Conservation (phyloP, 2,888 invertebrate species). For the Acleris literana region DNA sequence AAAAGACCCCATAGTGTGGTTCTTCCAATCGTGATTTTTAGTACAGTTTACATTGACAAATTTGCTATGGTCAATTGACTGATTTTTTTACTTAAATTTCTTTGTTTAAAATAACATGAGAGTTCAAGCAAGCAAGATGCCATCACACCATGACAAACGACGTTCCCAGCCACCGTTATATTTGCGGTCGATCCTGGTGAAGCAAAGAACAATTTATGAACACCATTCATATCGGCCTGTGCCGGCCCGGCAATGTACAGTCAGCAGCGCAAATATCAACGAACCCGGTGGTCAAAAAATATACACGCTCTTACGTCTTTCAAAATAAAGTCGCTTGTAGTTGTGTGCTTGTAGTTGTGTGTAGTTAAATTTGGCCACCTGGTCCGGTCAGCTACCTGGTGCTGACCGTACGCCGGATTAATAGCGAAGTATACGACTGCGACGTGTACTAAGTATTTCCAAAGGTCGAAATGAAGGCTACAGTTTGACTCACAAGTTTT, state of each 20-base stretch:
- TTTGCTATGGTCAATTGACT: too few relatives aligned
- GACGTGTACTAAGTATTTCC: constrained; percentile 42
- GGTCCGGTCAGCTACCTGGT: constrained; percentile 12
- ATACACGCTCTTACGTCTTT: too few relatives aligned
- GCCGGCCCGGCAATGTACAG: background rate
- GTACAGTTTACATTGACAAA: too few relatives aligned
- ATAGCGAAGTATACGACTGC: constrained; percentile 50
- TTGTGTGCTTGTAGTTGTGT: too few relatives aligned
- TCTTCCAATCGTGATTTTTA: too few relatives aligned
- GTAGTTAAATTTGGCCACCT: too few relatives aligned
- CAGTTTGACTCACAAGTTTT: constrained; percentile 24
- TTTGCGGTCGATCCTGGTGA: constrained; percentile 52
- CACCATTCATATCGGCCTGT: constrained; percentile 49
- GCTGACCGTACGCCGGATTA: constrained; percentile 53
- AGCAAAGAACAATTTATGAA: constrained; percentile 67
- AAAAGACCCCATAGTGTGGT: too few relatives aligned
- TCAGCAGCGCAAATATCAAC: too few relatives aligned
- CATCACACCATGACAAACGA: constrained; percentile 39
- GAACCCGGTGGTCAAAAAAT: too few relatives aligned
- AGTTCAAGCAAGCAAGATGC: constrained; percentile 28
- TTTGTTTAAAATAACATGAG: background rate
- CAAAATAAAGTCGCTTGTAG: too few relatives aligned
- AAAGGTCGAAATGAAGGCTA: background rate
- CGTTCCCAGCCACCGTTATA: constrained; percentile 49
- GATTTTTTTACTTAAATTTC: constrained; percentile 3